phyloP scores from a whole-genome alignment of 2,797 vertebrate species.

The Diceros bicornis region DNA sequence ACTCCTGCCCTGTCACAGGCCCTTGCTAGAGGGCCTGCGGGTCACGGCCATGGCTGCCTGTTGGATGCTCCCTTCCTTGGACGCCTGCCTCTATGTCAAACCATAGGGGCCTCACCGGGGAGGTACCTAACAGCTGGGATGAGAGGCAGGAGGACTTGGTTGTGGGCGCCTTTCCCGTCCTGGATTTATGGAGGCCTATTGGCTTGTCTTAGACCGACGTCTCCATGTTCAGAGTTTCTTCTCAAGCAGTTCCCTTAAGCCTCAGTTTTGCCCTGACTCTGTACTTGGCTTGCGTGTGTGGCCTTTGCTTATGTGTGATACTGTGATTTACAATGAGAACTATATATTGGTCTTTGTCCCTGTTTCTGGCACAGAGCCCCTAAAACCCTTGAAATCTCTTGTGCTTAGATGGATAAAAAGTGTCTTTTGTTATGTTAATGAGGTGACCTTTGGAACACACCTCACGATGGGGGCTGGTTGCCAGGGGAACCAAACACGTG shows the following conservation, averaged over 20 bases:
- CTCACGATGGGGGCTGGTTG: not conserved
- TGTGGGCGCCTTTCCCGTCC: too few species aligned
- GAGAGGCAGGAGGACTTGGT: not conserved
- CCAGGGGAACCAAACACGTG: not conserved
- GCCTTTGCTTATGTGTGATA: not conserved
- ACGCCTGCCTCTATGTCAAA: not conserved
- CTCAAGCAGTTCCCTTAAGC: not conserved
- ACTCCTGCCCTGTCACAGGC: not conserved
- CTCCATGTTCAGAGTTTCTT: not conserved
- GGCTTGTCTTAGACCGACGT: not conserved
- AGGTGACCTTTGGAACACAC: not conserved
- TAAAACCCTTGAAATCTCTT: not conserved
- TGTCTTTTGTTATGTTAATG: not conserved
- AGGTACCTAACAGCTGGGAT: not conserved
- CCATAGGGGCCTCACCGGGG: not conserved
- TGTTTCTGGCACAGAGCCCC: not conserved
- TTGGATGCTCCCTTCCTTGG: not conserved
- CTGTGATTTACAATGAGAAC: not conserved
- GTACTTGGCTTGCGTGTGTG: not conserved
- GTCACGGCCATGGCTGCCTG: not conserved
- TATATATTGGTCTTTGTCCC: not conserved
- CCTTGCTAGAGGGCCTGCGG: not conserved
- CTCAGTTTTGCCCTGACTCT: not conserved
- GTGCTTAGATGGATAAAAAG: too few species aligned
- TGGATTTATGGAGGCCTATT: not conserved